Base-by-base conservation (phyloP, 2,113 vertebrate species). In the Candoia aspera region DNA sequence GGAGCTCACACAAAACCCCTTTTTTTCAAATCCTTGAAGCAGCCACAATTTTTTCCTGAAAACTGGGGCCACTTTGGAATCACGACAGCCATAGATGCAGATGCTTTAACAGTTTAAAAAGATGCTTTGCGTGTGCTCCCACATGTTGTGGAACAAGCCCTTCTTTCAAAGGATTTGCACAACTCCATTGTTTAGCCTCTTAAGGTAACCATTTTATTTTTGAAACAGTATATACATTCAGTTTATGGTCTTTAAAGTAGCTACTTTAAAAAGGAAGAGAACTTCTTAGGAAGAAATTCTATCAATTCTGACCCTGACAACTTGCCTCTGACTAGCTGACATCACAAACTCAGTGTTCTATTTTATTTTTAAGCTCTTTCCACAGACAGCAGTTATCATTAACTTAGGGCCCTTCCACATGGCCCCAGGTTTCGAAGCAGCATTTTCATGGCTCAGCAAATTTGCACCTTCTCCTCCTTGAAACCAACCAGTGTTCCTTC, bases 171-270 rank as follows among this genome's bases (percentile, higher is more conserved):
- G 58, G 58, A 59, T 23, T 59, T 59, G 58, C 62, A 68, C 26
- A 68, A 29, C 62, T 68, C n/a, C 13, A 12, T 68, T 68, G 11
- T 68, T 62, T 68, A 68, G 55, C 11, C 58, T 95, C 96, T 94
- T 92, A 87, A 54, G 59, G 89, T 26, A 59, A 57, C 64, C 84
- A 68, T 11, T 13, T 54, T 94, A 24, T 94, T 64, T 90, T 24
- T 1, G 2, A 87, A 62, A 88, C 11, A 46, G 54, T 54, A 54
- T 12, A 29, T 2, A 86, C 86, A 92, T 55, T 93, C 10, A 12
- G 92, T 92, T 84, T 9, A 12, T 21, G 33, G 23, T 23, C 85
- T 42, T 42, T 42, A 42, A 42, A 42, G 42, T 42, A 42, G 42
- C 42, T 42, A 3, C 42, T 42, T 42, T 42, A 42, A 42, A 42